Base-by-base conservation (phyloP, 1,140 invertebrate species). In the Drosophila pandora region DNA sequence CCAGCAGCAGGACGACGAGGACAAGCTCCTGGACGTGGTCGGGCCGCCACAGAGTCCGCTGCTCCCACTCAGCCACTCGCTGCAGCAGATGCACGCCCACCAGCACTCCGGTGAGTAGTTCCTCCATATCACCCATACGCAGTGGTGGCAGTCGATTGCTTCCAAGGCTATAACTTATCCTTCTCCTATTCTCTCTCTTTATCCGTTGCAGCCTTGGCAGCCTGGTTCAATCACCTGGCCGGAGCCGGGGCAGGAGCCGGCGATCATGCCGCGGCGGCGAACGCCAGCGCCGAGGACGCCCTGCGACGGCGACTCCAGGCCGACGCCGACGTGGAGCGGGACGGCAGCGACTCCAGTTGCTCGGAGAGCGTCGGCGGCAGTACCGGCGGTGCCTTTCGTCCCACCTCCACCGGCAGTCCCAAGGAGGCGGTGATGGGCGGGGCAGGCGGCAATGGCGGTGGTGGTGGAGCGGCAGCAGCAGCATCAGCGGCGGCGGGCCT, bases 21-120 rank as follows among this genome's bases (percentile, higher is more conserved):
- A 98, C 88, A 96, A 97, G 79, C 94, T 97, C 25, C 93, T 98
- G 74, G 97, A 97, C 91, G 97, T 97, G 2, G 97, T 97, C 0
- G 97, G 96, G 0, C 96, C 96, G 21, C 93, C 93, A 13, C 95
- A 96, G 72, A 95, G 95, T 78, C 95, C 96, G 0, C 94, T 95
- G 28, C 94, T 95, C 9, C 93, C 94, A 5, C 87, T 93, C 32
- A 93, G 88, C 61, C 89, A 92, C 59, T 91, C 91, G 79, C 71
- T 92, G 56, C 91, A 91, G 56, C 91, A 92, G 50, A 90, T 92
- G 90, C 91, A 91, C 58, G 88, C 90, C 47, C 88, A 91, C 56
- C 90, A 90, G 67, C 91, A 92, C 43, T 91, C 91, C 73, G 91
- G 91, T 92, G 60, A 84, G 90, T 88, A 17, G 0, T 22, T 21